Base-by-base conservation (phyloP, 2,113 vertebrate genomes). In the Sander vitreus region DNA sequence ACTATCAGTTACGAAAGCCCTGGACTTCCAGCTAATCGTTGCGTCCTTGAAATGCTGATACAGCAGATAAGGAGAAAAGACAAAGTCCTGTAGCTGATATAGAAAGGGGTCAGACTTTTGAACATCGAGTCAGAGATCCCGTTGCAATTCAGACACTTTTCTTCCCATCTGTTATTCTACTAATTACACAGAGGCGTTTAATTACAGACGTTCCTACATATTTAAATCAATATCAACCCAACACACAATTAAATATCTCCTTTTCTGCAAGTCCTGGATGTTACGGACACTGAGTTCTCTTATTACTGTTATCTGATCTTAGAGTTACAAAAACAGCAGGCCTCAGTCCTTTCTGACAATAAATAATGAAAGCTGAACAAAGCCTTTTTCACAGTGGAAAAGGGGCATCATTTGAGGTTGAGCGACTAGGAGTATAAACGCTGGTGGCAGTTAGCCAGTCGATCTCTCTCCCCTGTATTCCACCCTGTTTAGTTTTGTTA, bases 31-130 rank as follows among this genome's bases (percentile, higher is more conserved):
- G 43, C 39, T 80, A 83, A 87, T 27, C 2, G 27, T 2, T 0
- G 5, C n/a, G 33, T 39, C 87, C 80, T 89, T 88, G 73, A 84
- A 75, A 73, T 0, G 7, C 18, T 18, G 72, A 74, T 43, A 43
- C 39, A 43, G 10, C 39, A 71, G 39, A 21, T 47, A 33, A 63
- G 9, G 1, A 50, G 47, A 30, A 2, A 14, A 11, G 12, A 7
- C 39, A 13, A 2, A 60, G 18, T 13, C 58, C 6, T 33, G 3
- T 4, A 27, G 2, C 18, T 36, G 16, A 25, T 21, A 45, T 1
- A n/a, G 8, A 23, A 25, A 1, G 25, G 25, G 25, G 25, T 25
- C 25, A 25, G 25, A 25, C 25, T 25, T 82, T 81, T 59, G 53
- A 33, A 83, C 73, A 12, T 6, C 0, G 16, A 51, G 2, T 21